Base-by-base conservation (phyloP, 2,797 vertebrate genomes). In the Myotis daubentonii region DNA sequence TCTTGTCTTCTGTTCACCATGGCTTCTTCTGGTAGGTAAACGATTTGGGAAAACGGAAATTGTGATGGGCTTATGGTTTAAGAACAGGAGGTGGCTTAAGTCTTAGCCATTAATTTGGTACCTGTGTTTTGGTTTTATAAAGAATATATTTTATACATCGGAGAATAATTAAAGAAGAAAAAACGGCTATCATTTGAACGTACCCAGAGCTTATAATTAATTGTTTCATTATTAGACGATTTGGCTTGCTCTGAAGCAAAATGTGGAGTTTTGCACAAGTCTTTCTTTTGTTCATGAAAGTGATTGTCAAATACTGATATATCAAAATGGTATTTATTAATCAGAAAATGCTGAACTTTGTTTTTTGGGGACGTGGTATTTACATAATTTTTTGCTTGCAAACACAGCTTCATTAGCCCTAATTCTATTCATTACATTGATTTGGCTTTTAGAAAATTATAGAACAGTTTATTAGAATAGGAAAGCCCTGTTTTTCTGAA, bases 1-100 rank as follows among this genome's bases (percentile, higher is more conserved):
- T 97, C 60, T 96, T 96, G n/a, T 95, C 96, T 97, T 96, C 96
- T 97, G 5, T 95, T 97, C 97, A 88, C 93, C 98, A 98, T 98
- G 98, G 98, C 98, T 96, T 98, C 98, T 96, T 98, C 98, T 98
- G 98, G 98, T 98, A 98, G 47, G 98, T 98, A 78, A 88, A 94
- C 41, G 82, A 20, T 94, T 84, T 89, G 89, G 79, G 94, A 93
- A 96, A 94, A 72, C 82, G 94, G 78, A 78, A 85, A 93, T 88
- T 47, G 28, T 78, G 87, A 57, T 60, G 71, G 75, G 87, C 8
- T 87, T 83, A 33, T 3, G 51, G 74, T 89, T 93, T 88, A 49
- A 91, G 57, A 94, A 68, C 62, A 93, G 81, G 75, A 94, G 41
- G 41, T 93, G 22, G 71, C 47, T 68, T 23, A n/a, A 41, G 30